Percentiles rank a stretch among this genome's conserved stretches.
Evolutionary conservation across 2,113 vertebrate species (phyloP).

Genomic region (Dermatemys mawii): DNA sequence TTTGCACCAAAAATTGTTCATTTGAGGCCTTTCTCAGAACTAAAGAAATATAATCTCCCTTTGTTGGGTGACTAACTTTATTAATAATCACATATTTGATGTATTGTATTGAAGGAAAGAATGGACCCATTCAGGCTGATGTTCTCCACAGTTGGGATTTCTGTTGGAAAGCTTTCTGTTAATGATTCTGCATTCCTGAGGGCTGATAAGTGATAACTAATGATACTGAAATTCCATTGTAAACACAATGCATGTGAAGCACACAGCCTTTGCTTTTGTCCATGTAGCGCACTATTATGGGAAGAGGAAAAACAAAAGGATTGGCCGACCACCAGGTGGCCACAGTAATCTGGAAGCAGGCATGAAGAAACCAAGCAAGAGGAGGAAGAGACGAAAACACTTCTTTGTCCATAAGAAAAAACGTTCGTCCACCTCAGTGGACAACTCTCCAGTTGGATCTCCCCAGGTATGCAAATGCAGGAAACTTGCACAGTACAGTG

Average conservation of each 20-base stretch:
- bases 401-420: slow-evolving; percentile 98
- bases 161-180: neutral
- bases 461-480: slow-evolving; percentile 85
- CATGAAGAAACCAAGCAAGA: slow-evolving; percentile 91
- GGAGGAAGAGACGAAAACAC: slow-evolving; percentile 94
- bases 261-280: slow-evolving; percentile 43
- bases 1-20: neutral
- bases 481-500: accelerated
- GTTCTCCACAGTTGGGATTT: neutral
- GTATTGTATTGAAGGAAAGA: neutral
- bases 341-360: slow-evolving; percentile 93
- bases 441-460: slow-evolving; percentile 93
- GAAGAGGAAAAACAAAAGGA: slow-evolving; percentile 93
- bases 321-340: slow-evolving; percentile 91
- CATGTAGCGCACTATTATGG: slow-evolving; percentile 93
- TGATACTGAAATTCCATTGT: slow-evolving; percentile 10
- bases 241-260: neutral
- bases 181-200: neutral
- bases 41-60: neutral
- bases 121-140: neutral
- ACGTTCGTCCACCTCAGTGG: slow-evolving; percentile 90
- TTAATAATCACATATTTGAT: neutral
- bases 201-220: neutral
- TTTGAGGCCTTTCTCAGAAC: neutral
- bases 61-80: neutral